These are phyloP conservation scores for Neodon shergylaensis DNA, from an alignment of 2,113 vertebrate genomes.

Conservation along the genomic window DNA sequence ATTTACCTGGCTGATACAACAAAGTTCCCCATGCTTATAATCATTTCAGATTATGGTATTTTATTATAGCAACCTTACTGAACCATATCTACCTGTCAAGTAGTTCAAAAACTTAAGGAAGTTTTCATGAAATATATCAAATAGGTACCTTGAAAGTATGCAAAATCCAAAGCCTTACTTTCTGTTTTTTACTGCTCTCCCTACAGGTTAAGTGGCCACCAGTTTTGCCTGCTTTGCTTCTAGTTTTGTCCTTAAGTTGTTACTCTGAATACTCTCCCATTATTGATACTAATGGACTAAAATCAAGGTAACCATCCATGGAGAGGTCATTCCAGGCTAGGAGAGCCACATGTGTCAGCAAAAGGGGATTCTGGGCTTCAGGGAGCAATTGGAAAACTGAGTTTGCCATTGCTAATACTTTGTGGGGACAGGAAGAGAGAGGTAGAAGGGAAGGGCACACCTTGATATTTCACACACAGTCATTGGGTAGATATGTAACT, in stretches of 20 bases:
- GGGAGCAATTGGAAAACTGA: background rate
- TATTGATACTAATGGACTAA: background rate
- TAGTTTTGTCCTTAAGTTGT: background rate
- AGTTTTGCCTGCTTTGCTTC: background rate
- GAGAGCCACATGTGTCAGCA: background rate
- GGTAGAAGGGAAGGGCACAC: background rate
- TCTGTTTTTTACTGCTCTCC: background rate
- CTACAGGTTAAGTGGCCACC: no score
- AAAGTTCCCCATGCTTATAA: background rate
- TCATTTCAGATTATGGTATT: background rate
- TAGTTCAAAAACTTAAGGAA: background rate
- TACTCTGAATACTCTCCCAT: background rate
- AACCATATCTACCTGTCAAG: background rate
- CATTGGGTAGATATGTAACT: background rate
- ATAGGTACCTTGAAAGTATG: background rate
- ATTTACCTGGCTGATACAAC: background rate
- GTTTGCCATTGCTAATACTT: background rate
- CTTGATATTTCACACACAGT: background rate
- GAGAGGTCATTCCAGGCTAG: background rate
- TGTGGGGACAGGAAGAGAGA: background rate
- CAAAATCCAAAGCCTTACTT: background rate
- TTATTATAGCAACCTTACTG: background rate
- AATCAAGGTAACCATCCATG: background rate
- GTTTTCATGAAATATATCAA: slow-evolving; percentile 12
- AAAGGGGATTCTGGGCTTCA: background rate